These are phyloP conservation scores for Pedetes capensis DNA, from an alignment of 2,113 vertebrate species.

Conservation along the genomic window DNA sequence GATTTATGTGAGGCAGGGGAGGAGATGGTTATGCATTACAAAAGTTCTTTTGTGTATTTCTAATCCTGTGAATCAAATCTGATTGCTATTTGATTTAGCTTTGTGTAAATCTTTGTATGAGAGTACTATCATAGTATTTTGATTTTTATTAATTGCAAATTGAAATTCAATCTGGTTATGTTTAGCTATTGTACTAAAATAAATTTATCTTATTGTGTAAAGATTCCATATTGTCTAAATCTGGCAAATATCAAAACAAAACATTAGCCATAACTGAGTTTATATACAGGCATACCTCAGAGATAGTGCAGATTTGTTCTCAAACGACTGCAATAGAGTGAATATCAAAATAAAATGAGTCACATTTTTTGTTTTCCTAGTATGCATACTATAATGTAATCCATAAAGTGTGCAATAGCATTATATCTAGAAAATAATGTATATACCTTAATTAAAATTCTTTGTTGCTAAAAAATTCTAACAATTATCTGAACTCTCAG, in stretches of 20 bases:
- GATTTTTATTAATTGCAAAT: background rate
- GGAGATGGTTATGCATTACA: background rate
- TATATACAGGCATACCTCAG: background rate
- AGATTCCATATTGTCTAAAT: background rate
- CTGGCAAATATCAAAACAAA: background rate
- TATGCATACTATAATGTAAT: background rate
- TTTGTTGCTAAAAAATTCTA: background rate
- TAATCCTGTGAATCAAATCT: background rate
- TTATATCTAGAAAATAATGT: background rate
- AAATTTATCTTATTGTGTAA: conserved; percentile 14
- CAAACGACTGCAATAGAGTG: background rate
- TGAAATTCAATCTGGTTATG: background rate
- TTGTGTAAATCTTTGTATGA: background rate
- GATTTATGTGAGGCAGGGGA: background rate
- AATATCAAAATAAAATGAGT: background rate
- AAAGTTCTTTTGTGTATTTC: background rate
- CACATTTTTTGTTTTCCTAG: background rate
- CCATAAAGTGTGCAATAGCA: background rate
- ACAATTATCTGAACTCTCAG: background rate
- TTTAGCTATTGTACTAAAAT: background rate
- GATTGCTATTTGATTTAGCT: background rate
- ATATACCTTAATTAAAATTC: background rate
- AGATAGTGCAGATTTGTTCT: background rate
- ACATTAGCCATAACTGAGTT: background rate
- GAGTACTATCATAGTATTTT: background rate